Base-by-base conservation (phyloP, 2,113 vertebrate genomes). In the Ptychochromis oligacanthus region DNA sequence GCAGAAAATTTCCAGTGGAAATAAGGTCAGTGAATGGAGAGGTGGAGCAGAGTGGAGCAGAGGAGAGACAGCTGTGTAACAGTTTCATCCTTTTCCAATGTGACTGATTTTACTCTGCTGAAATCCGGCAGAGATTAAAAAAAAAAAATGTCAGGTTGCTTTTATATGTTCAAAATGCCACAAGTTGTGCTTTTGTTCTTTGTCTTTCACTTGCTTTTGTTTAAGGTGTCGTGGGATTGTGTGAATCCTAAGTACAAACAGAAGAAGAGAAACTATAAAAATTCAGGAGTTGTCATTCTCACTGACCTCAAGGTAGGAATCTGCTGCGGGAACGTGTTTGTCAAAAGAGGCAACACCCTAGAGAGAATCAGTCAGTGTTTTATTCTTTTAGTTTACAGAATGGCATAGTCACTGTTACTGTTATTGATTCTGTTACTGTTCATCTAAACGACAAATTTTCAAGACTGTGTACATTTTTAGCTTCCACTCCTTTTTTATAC, bases 251-350 rank as follows among this genome's bases (percentile, higher is more conserved):
- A 99, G 90, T 99, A 99, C 95, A 99, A 97, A 87, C 93, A 96
- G 82, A 98, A 97, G 95, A 99, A 97, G 93, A 97, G 96, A 75
- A 97, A 97, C 88, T 98, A 99, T 94, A 98, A 97, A 93, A 99
- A 99, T 88, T 98, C 98, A 0, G 98, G 97, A 11, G 92, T 97
- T 5, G 97, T 99, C 91, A 96, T 97, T 88, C 95, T 99, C 87
- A 95, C 93, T 38, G 96, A 97, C 70, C 95, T 98, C 36, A 98
- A 99, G 97, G 98, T 99, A 96, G 88, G 91, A 77, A 55, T n/a
- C 64, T 70, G 22, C 34, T 54, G 40, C 58, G 28, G 46, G 59
- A 77, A 77, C 31, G 49, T 10, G 7, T 36, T 72, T 38, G 20
- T 43, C 38, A 61, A 18, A 54, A 62, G 24, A 61, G 6, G 26